phyloP scores from a whole-genome alignment of 30 jellyfish, hydroid and myxozoan genomes.

The Turritopsis dohrnii region DNA sequence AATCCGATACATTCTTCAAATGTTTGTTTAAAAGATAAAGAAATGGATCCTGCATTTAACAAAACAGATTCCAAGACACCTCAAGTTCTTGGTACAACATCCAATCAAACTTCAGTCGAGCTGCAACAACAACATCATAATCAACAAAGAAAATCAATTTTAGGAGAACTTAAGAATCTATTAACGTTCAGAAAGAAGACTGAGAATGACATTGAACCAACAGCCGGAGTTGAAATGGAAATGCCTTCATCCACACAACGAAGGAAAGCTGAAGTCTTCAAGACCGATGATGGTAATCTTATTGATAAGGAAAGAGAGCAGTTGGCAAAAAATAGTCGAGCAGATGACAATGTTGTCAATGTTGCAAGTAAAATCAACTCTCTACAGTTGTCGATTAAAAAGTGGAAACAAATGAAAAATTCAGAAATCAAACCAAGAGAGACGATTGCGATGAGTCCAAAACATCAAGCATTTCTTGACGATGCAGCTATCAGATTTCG shows the following conservation, averaged over 20 bases:
- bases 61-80: not conserved
- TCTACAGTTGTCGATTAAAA: constrained; percentile 15
- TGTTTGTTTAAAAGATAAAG: no score
- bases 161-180: constrained; percentile 10
- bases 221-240: not conserved
- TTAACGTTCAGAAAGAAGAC: constrained; percentile 10
- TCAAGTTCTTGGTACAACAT: not conserved
- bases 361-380: constrained; percentile 2
- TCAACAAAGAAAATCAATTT: constrained; percentile 13
- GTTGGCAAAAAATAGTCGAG: not conserved
- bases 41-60: not conserved
- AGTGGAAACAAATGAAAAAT: constrained; percentile 17
- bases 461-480: constrained; percentile 23
- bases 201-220: constrained; percentile 1
- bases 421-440: not conserved
- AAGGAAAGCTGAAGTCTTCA: not conserved
- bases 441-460: constrained; percentile 12
- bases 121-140: not conserved
- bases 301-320: not conserved
- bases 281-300: not conserved
- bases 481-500: constrained; percentile 3
- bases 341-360: not conserved
- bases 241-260: not conserved
- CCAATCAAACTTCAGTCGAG: not conserved
- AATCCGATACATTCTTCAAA: no score